phyloP scores from a whole-genome alignment of 2,113 vertebrate genomes.

The Ondatra zibethicus region DNA sequence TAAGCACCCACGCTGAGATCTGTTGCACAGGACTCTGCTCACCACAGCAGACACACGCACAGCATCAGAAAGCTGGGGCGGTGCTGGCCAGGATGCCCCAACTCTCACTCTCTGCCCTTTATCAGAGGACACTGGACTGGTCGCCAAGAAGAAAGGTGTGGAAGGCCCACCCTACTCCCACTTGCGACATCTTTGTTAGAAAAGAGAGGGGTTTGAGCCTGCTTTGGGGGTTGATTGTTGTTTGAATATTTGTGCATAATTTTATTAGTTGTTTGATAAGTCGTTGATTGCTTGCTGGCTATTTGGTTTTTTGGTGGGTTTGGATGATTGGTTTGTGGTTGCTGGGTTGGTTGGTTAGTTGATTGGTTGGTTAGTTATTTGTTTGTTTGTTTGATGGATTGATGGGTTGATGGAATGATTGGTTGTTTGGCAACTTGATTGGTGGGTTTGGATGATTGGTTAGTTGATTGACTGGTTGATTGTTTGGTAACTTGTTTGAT shows the following conservation, averaged over 20 bases:
- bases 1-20: neutral
- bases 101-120: neutral
- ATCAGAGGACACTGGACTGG: neutral
- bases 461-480: neutral
- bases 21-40: neutral
- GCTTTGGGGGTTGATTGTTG: too few species aligned
- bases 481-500: neutral
- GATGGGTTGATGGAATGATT: neutral
- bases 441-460: neutral
- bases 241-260: neutral
- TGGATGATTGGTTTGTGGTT: neutral
- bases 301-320: neutral
- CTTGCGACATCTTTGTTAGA: neutral
- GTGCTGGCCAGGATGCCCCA: neutral
- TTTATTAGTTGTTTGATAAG: neutral
- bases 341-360: neutral
- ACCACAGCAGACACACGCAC: too few species aligned
- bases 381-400: neutral
- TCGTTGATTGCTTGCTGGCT: neutral
- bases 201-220: neutral
- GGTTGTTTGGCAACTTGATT: neutral
- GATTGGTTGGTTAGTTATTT: neutral
- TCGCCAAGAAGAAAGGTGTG: neutral
- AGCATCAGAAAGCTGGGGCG: neutral
- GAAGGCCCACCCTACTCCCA: too few species aligned